A percentile compares a stretch with the other conserved stretches of the same genome.
These are phyloP conservation scores for Barbus barbus DNA, from an alignment of 2,113 vertebrate species.

Conservation along the genomic window DNA sequence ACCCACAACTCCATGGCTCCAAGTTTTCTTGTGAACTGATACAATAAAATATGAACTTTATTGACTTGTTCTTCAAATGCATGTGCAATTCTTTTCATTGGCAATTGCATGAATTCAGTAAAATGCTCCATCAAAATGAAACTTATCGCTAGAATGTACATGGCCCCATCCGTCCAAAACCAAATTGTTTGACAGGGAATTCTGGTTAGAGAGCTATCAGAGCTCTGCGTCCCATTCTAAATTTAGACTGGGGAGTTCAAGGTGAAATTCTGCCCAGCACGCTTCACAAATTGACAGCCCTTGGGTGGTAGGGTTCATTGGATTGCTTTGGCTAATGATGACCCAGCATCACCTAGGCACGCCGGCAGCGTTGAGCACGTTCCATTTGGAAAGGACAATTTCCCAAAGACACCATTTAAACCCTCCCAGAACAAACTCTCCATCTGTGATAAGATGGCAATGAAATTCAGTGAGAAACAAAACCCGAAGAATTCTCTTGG, in stretches of 20 bases:
- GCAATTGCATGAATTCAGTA: background rate
- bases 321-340: slow-evolving; percentile 21
- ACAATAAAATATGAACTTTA: background rate
- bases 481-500: background rate
- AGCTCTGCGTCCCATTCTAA: slow-evolving; percentile 27
- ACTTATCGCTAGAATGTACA: background rate
- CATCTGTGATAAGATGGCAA: slow-evolving; percentile 30
- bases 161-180: background rate
- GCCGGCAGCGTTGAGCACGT: background rate
- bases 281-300: slow-evolving; percentile 30
- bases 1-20: background rate
- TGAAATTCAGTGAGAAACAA: background rate
- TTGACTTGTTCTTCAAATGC: background rate
- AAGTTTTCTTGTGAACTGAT: background rate
- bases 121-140: background rate
- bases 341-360: slow-evolving; percentile 29
- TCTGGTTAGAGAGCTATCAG: slow-evolving; percentile 30
- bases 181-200: background rate
- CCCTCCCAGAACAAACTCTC: background rate
- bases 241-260: slow-evolving; percentile 44
- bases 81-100: background rate
- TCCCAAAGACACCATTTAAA: slow-evolving; percentile 37
- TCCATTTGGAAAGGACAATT: slow-evolving; percentile 10
- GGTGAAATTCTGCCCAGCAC: slow-evolving; percentile 50
- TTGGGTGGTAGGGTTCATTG: slow-evolving; percentile 22